Percentiles rank a stretch among this genome's conserved stretches.
phyloP scores from a whole-genome alignment of 2,888 invertebrate species.

The Macaria liturata region DNA sequence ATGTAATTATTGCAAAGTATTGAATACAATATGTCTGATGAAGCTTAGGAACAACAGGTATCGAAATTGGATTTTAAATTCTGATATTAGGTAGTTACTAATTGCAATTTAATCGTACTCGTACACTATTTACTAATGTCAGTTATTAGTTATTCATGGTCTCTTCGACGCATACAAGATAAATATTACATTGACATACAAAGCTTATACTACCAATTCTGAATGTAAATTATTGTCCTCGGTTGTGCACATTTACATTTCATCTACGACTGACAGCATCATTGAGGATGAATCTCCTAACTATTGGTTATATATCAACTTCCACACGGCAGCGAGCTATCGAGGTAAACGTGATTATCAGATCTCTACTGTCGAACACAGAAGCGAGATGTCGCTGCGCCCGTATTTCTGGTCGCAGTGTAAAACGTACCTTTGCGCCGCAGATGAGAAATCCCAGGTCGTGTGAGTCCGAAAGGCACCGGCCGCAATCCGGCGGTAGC shows the following conservation, averaged over 20 bases:
- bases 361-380: conserved; percentile 2
- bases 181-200: neutral
- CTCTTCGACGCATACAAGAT: too few species aligned
- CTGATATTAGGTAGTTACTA: too few species aligned
- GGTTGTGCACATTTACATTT: conserved; percentile 6
- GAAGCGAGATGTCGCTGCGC: neutral
- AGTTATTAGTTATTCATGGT: too few species aligned
- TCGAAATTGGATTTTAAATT: too few species aligned
- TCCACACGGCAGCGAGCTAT: conserved; percentile 1
- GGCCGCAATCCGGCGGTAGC: conserved; percentile 64
- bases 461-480: conserved; percentile 64
- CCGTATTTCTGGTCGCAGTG: conserved; percentile 1
- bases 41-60: too few species aligned
- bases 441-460: conserved; percentile 56
- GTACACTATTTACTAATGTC: too few species aligned
- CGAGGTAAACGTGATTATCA: conserved; percentile 4
- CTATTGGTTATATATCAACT: conserved; percentile 10
- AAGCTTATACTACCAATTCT: neutral
- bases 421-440: conserved; percentile 23
- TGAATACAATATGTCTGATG: too few species aligned
- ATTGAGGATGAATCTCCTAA: neutral
- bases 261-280: conserved; percentile 6
- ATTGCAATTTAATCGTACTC: too few species aligned
- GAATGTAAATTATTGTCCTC: neutral
- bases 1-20: too few species aligned